Conservation (phyloP, 2,888 invertebrate species). For the Callyntrura guangdongensis region DNA sequence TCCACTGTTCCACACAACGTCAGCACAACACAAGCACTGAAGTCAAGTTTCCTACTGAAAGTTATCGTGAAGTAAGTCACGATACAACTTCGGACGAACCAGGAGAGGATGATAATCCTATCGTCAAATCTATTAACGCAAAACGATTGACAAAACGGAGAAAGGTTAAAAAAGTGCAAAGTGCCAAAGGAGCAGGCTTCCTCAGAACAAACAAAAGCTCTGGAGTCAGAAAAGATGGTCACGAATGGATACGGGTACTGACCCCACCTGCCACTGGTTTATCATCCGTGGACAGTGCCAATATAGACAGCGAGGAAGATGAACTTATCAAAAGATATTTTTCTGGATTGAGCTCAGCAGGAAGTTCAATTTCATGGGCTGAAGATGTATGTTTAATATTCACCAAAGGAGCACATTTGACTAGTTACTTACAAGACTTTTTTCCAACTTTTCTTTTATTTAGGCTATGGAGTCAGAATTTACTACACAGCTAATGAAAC, state of each 20-base stretch:
- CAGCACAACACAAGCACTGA: conserved; percentile 7
- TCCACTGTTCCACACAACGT: neutral
- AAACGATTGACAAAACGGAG: conserved; percentile 16
- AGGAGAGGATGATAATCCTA: too few relatives aligned
- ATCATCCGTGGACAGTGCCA: conserved; percentile 38
- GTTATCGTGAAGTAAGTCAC: neutral
- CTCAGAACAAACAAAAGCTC: conserved; percentile 26
- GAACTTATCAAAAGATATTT: conserved; percentile 72
- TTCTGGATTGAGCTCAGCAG: conserved; percentile 81
- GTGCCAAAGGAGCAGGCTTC: conserved; percentile 65
- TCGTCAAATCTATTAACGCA: neutral
- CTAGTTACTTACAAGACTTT: too few relatives aligned
- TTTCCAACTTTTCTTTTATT: too few relatives aligned
- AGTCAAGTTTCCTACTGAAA: neutral
- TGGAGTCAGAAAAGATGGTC: conserved; percentile 32
- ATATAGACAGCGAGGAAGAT: conserved; percentile 30
- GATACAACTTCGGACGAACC: neutral
- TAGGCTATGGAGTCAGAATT: conserved; percentile 83
- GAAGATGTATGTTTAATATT: conserved; percentile 81
- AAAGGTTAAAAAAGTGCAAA: conserved; percentile 63
- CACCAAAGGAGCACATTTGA: too few relatives aligned
- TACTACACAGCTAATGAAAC: conserved; percentile 77
- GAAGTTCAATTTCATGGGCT: conserved; percentile 84
- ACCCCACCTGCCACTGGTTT: conserved; percentile 58
- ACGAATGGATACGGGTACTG: conserved; percentile 66